Conservation (phyloP, 2,797 vertebrate genomes). For the Myotis pilosus region DNA sequence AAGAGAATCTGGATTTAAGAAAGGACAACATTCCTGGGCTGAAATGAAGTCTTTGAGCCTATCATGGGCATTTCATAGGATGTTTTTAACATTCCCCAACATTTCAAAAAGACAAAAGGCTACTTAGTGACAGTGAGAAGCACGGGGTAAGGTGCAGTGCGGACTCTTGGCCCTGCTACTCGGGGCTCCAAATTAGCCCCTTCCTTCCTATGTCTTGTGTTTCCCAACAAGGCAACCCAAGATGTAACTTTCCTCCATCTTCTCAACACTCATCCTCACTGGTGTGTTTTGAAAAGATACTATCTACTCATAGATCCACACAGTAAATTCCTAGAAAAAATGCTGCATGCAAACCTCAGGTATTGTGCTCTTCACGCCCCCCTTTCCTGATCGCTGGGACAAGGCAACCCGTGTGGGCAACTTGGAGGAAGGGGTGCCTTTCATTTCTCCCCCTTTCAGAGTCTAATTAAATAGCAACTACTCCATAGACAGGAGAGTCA, state of each 20-base stretch:
- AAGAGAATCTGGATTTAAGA: neutral
- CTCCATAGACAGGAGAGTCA: neutral
- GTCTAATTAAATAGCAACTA: neutral
- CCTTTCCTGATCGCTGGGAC: neutral
- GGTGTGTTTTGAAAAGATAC: neutral
- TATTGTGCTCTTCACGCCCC: neutral
- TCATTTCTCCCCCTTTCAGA: neutral
- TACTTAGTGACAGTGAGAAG: neutral
- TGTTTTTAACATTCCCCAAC: neutral
- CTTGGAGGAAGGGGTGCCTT: neutral
- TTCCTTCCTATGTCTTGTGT: neutral
- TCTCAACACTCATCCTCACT: neutral
- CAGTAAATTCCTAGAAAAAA: neutral
- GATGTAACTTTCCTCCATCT: neutral
- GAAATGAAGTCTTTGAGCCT: neutral
- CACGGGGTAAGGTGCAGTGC: neutral
- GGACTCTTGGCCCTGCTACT: neutral
- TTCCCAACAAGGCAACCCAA: conserved; percentile 11
- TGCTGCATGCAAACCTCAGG: neutral
- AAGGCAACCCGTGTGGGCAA: neutral
- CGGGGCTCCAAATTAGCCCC: neutral
- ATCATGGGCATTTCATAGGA: neutral
- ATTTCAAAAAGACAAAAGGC: neutral
- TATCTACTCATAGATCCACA: neutral
- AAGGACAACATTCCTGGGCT: neutral